A percentile compares a stretch with the other conserved stretches of the same genome.
Conservation (phyloP, 2,888 invertebrate genomes). For the Protonemura montana region DNA sequence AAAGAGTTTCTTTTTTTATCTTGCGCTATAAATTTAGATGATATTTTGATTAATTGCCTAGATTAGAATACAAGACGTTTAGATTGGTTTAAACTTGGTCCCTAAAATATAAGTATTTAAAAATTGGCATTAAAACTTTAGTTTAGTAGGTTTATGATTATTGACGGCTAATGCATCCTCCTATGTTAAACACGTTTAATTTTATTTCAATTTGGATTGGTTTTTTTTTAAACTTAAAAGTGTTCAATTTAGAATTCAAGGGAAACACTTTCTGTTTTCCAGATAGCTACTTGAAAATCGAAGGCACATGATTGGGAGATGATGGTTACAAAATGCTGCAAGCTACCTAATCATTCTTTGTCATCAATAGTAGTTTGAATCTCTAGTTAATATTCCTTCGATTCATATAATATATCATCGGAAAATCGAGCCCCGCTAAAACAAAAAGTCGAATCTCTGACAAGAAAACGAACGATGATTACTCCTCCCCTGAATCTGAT, state of each 20-base stretch:
- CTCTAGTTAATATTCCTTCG: background rate
- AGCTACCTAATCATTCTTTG: background rate
- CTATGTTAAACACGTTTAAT: conserved; percentile 27
- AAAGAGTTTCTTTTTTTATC: background rate
- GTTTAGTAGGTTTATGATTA: conserved; percentile 39
- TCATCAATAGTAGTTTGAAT: conserved; percentile 2
- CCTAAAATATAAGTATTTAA: conserved; percentile 39
- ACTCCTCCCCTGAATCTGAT: background rate
- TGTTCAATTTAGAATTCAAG: conserved; percentile 34
- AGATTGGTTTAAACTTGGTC: conserved; percentile 30
- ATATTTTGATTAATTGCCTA: conserved; percentile 40
- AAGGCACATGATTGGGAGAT: conserved; percentile 37
- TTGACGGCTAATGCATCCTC: conserved; percentile 12
- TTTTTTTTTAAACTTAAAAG: conserved; percentile 8
- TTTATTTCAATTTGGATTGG: conserved; percentile 28
- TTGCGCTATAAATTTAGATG: conserved; percentile 13
- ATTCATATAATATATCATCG: background rate
- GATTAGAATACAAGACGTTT: conserved; percentile 16
- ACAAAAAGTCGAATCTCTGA: background rate
- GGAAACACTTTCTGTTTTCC: conserved; percentile 27
- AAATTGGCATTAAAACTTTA: conserved; percentile 46
- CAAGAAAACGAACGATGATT: background rate
- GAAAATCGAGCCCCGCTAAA: background rate
- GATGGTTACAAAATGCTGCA: background rate
- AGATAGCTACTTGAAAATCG: conserved; percentile 28